Base-by-base conservation (phyloP, 2,113 vertebrate genomes). In the Corvus hawaiiensis region DNA sequence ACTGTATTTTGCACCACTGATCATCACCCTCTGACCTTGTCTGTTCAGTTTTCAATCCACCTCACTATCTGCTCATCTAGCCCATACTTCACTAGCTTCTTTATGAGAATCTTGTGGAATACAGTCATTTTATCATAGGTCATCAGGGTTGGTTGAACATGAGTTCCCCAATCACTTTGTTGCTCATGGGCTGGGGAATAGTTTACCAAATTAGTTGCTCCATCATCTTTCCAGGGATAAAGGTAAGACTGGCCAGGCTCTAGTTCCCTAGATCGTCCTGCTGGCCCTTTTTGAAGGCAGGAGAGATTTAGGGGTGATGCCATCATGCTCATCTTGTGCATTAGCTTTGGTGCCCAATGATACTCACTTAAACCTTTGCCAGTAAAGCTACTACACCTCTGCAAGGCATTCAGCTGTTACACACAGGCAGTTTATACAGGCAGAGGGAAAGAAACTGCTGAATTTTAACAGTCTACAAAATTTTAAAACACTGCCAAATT, bases 381-480 rank as follows among this genome's bases (percentile, higher is more conserved):
- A n/a, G 30, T 27, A 75, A 75, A 75, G n/a, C 44, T 51, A 46
- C n/a, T 21, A n/a, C 3, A 17, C 24, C 55, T 72, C 63, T 27
- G 13, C 43, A 69, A 69, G 20, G 48, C 41, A 63, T 14, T 16
- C 23, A 39, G 32, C n/a, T 69, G 32, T 44, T 58, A 63, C 3
- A 64, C 0, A 0, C 19, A 43, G 11, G 43, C 48, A 12, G 62
- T 52, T 52, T n/a, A 66, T 17, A 62, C 6, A 66, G 27, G 23
- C 51, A 84, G 43, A 81, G 19, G 49, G 24, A 63, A 81, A 71
- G 7, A 74, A 87, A 81, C 10, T 28, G 35, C 23, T 63, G 26
- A 78, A 55, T 74, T 87, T 10, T 67, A 67, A 64, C 8, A 46
- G 16, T 33, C 33, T 61, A 37, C 30, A 68, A 48, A 68, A 69